Conservation (phyloP, 2,888 invertebrate genomes). For the Linnaemya tessellans region DNA sequence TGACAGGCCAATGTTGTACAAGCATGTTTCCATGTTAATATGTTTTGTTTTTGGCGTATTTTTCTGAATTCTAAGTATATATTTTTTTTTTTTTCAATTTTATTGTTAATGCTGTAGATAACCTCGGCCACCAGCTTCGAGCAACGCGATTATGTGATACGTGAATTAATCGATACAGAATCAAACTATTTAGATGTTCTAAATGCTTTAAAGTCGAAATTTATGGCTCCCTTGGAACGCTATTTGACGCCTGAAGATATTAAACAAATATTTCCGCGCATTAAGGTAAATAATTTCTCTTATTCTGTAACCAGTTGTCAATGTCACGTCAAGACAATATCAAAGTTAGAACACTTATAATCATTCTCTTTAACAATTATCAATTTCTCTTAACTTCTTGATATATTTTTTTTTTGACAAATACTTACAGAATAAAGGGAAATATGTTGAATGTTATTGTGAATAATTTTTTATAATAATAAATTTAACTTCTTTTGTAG, state of each 20-base stretch:
- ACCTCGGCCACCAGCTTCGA: constrained; percentile 86
- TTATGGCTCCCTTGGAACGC: constrained; percentile 89
- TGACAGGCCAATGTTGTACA: constrained; percentile 41
- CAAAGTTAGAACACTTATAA: too few species aligned
- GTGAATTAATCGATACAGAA: constrained; percentile 98
- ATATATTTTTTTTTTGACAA: too few species aligned
- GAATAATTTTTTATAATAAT: background rate
- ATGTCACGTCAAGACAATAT: too few species aligned
- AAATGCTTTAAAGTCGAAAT: constrained; percentile 91
- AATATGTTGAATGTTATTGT: background rate
- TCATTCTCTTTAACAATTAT: too few species aligned
- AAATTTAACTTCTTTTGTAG: constrained; percentile 83
- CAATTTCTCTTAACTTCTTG: too few species aligned
- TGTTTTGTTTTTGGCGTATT: background rate
- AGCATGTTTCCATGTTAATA: constrained; percentile 41
- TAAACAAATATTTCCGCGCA: constrained; percentile 93
- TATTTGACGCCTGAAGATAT: constrained; percentile 90
- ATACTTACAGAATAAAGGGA: too few species aligned
- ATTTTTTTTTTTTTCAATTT: constrained; percentile 12
- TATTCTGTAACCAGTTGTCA: too few species aligned
- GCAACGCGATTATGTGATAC: constrained; percentile 96
- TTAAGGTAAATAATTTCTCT: too few species aligned
- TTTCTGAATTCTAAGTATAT: background rate
- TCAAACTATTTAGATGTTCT: constrained; percentile 98
- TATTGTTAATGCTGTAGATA: constrained; percentile 74